These are phyloP conservation scores for Dendrocincla fuliginosa DNA, from an alignment of 2,797 vertebrate species.

Conservation along the genomic window DNA sequence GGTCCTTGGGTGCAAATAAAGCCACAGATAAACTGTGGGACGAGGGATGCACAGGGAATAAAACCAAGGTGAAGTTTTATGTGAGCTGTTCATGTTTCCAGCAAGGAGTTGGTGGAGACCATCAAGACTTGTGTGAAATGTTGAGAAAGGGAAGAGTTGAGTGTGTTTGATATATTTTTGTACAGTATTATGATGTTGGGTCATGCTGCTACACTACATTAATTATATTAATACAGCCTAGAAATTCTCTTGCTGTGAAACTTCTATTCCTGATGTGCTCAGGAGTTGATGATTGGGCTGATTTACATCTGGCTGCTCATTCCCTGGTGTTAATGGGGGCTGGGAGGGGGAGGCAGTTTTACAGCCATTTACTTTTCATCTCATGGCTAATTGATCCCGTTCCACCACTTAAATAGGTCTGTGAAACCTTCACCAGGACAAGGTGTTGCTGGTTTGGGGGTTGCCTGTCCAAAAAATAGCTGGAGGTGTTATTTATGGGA, in stretches of 20 bases:
- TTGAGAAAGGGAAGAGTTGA: neutral
- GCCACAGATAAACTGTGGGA: neutral
- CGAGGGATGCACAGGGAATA: neutral
- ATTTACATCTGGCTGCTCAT: conserved; percentile 40
- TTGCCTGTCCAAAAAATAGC: neutral
- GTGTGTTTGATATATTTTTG: neutral
- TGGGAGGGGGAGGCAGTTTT: neutral
- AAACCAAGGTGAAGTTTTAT: neutral
- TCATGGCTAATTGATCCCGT: conserved; percentile 23
- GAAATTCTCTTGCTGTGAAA: conserved; percentile 35
- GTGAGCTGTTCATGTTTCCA: neutral
- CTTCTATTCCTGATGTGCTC: neutral
- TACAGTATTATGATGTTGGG: neutral
- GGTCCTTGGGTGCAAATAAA: neutral
- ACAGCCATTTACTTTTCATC: conserved; percentile 49
- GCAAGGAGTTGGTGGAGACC: neutral
- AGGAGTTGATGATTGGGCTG: neutral
- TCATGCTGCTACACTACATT: conserved; percentile 10
- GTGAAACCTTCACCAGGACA: neutral
- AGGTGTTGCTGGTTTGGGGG: neutral
- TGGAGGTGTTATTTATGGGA: neutral
- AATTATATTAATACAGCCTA: neutral
- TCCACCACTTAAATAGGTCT: neutral
- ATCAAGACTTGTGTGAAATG: neutral
- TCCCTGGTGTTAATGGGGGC: conserved; percentile 7